Evolutionary conservation across 2,113 vertebrate genomes (phyloP).

Genomic region (Oxygymnocypris stewartii): DNA sequence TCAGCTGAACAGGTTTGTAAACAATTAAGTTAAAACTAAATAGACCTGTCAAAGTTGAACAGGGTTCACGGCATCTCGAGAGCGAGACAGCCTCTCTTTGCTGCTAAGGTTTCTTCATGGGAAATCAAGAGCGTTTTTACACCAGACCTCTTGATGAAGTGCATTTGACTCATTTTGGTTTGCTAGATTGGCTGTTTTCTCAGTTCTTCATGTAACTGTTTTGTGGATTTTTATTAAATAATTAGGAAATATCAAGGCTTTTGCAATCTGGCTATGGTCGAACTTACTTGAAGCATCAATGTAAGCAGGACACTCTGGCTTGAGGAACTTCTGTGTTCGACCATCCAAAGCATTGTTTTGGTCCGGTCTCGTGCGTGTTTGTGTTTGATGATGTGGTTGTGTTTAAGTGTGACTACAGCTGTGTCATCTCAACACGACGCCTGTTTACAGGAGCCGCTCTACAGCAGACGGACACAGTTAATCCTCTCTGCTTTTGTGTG

Average conservation of each 20-base stretch:
- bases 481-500: conserved; percentile 67
- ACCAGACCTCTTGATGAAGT: background rate
- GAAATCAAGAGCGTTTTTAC: background rate
- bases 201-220: background rate
- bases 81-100: background rate
- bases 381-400: conserved; percentile 55
- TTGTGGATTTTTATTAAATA: background rate
- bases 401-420: conserved; percentile 69
- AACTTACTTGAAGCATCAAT: background rate
- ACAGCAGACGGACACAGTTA: conserved; percentile 54
- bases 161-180: background rate
- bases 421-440: conserved; percentile 71
- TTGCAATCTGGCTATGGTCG: background rate
- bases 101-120: background rate
- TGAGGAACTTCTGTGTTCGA: background rate
- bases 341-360: conserved; percentile 22
- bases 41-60: conserved; percentile 34
- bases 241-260: background rate
- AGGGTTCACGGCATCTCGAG: background rate
- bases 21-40: conserved; percentile 41
- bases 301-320: background rate
- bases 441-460: conserved; percentile 71
- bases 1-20: conserved; percentile 41
- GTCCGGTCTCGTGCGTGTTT: background rate
- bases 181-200: background rate